Conservation (phyloP, 2,797 vertebrate genomes). For the Cyprinella venusta region DNA sequence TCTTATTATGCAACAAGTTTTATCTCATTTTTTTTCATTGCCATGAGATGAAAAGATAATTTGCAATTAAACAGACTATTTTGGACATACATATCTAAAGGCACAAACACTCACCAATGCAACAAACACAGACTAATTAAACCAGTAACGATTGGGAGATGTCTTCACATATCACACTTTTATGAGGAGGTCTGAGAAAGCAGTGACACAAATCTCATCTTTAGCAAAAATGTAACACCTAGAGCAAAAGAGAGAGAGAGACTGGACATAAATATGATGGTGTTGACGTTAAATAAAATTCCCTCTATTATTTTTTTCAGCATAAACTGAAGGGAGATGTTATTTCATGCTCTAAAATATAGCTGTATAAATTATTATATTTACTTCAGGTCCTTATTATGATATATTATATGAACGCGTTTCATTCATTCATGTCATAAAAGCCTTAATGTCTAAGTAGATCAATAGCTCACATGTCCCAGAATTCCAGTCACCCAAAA, state of each 20-base stretch:
- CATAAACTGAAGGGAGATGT: background rate
- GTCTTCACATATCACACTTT: constrained; percentile 21
- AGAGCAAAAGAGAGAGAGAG: constrained; percentile 11
- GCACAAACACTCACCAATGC: background rate
- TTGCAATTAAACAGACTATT: constrained; percentile 5
- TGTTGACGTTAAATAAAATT: background rate
- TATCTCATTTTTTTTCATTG: background rate
- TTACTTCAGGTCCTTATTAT: background rate
- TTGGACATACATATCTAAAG: constrained; percentile 3
- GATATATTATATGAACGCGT: background rate
- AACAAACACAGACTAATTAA: constrained; percentile 31
- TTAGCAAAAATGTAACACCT: background rate
- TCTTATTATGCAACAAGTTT: constrained; percentile 16
- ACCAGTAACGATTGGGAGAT: constrained; percentile 28
- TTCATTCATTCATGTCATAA: background rate
- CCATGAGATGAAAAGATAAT: constrained; percentile 5
- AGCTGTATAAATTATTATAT: background rate
- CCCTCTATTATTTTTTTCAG: background rate
- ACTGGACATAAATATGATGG: background rate
- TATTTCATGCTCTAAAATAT: background rate
- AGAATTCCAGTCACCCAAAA: background rate
- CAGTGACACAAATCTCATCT: constrained; percentile 13
- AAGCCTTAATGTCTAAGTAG: background rate
- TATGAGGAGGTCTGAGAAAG: constrained; percentile 28
- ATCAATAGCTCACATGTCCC: background rate